Evolutionary conservation across 1,140 invertebrate species (phyloP).

Genomic region (Cyphomyrmex costatus): DNA sequence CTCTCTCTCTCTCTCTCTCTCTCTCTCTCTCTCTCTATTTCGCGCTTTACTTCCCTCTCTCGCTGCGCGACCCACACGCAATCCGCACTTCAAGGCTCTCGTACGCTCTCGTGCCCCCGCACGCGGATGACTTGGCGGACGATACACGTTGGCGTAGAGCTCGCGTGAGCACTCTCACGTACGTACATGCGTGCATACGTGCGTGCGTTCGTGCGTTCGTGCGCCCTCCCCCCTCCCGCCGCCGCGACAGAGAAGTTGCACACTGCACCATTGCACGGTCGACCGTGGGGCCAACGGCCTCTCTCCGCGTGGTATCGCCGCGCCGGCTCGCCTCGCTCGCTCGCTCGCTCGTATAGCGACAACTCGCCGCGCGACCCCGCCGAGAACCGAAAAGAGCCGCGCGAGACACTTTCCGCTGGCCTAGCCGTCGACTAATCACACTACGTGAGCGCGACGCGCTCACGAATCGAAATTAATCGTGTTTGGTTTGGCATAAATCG

Average conservation of each 20-base stretch:
- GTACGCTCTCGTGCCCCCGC: slow-evolving; percentile 62
- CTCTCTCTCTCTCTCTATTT: slow-evolving; percentile 2
- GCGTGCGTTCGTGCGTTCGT: too few relatives aligned
- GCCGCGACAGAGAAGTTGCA: slow-evolving; percentile 71
- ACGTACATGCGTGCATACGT: not conserved
- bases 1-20: slow-evolving; percentile 33
- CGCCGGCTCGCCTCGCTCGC: slow-evolving; percentile 48
- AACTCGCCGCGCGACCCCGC: slow-evolving; percentile 52
- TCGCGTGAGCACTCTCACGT: slow-evolving; percentile 50
- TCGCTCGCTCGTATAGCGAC: slow-evolving; percentile 46
- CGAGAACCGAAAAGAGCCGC: slow-evolving; percentile 57
- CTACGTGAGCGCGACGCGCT: not conserved
- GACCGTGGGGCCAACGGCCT: slow-evolving; percentile 78
- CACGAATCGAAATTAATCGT: slow-evolving; percentile 23
- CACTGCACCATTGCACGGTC: slow-evolving; percentile 80
- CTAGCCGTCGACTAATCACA: not conserved
- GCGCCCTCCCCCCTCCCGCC: slow-evolving; percentile 32
- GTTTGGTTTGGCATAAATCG: not conserved
- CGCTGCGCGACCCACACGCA: slow-evolving; percentile 73
- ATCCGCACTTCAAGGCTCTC: slow-evolving; percentile 73
- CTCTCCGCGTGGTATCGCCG: slow-evolving; percentile 67
- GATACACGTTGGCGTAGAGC: slow-evolving; percentile 40
- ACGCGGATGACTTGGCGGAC: slow-evolving; percentile 64
- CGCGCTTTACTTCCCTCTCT: slow-evolving; percentile 31
- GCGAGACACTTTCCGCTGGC: slow-evolving; percentile 4